Percentiles rank a stretch among this genome's conserved stretches.
These are phyloP conservation scores for Drosophila ercepeae DNA, from an alignment of 1,140 invertebrate species.

Conservation along the genomic window DNA sequence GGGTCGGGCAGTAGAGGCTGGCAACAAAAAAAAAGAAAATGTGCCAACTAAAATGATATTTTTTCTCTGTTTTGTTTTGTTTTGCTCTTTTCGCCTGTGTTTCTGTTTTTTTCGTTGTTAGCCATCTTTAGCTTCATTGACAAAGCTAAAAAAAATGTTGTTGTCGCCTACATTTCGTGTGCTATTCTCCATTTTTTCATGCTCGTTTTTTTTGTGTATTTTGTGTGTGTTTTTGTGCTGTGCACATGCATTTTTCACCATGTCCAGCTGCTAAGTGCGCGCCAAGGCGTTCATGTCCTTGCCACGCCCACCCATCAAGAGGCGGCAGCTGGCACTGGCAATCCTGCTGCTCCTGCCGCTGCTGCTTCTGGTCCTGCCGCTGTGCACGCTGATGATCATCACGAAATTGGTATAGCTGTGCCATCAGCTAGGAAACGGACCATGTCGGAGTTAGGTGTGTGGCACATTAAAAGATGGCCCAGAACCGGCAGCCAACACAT, in stretches of 20 bases:
- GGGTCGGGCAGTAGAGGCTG: conserved; percentile 64
- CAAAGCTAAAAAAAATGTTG: conserved; percentile 48
- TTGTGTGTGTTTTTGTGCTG: conserved; percentile 35
- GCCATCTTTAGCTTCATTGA: conserved; percentile 58
- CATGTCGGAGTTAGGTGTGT: conserved; percentile 52
- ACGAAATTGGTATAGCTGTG: conserved; percentile 3
- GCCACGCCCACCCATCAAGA: conserved; percentile 55
- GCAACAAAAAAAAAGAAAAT: conserved; percentile 42
- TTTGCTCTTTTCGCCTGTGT: conserved; percentile 23
- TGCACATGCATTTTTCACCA: conserved; percentile 64
- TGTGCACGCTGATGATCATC: conserved; percentile 27
- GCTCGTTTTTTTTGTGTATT: conserved; percentile 1
- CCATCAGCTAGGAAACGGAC: conserved; percentile 15
- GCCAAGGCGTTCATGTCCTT: conserved; percentile 55
- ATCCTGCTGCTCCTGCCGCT: conserved; percentile 24
- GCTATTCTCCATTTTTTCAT: conserved; percentile 33
- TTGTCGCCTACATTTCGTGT: conserved; percentile 66
- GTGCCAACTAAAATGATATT: conserved; percentile 71
- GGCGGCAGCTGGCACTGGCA: conserved; percentile 48
- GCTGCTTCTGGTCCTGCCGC: too few relatives aligned
- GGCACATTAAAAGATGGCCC: conserved; percentile 71
- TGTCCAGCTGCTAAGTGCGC: conserved; percentile 60
- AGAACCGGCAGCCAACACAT: conserved; percentile 50
- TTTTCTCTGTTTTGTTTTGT: conserved; percentile 53
- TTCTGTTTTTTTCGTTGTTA: conserved; percentile 15